These are phyloP conservation scores for Pipistrellus kuhlii DNA, from an alignment of 2,797 vertebrate genomes.

Conservation along the genomic window DNA sequence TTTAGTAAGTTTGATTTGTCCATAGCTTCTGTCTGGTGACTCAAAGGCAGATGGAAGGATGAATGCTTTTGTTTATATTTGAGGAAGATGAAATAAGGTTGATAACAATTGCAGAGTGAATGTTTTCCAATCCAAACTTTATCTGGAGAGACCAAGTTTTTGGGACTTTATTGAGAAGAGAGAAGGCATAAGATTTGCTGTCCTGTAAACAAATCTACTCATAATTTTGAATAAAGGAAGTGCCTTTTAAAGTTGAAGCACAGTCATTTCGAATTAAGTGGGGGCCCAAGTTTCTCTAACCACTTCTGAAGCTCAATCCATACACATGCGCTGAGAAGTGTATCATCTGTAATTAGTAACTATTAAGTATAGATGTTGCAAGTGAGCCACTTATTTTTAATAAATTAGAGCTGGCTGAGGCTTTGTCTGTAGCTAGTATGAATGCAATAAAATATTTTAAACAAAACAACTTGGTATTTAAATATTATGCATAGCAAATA, in stretches of 20 bases:
- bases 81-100: slow-evolving; percentile 26
- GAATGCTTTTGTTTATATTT: background rate
- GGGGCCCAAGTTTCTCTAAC: background rate
- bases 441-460: background rate
- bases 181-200: background rate
- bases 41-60: too few species aligned
- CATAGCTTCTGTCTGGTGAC: background rate
- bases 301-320: background rate
- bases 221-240: slow-evolving; percentile 17
- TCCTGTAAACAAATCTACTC: background rate
- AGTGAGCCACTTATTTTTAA: slow-evolving; percentile 39
- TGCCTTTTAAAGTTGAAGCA: background rate
- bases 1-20: slow-evolving; percentile 5
- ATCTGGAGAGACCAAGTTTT: slow-evolving; percentile 8
- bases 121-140: background rate
- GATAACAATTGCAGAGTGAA: background rate
- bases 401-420: background rate
- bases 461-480: background rate
- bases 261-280: background rate
- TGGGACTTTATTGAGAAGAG: slow-evolving; percentile 1
- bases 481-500: background rate
- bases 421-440: background rate
- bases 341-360: background rate
- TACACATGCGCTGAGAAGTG: background rate
- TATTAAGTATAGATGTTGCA: background rate